A percentile compares a stretch with the other conserved stretches of the same genome.
These are phyloP conservation scores for Eupithecia vulgata DNA, from an alignment of 2,888 invertebrate genomes.

Conservation along the genomic window DNA sequence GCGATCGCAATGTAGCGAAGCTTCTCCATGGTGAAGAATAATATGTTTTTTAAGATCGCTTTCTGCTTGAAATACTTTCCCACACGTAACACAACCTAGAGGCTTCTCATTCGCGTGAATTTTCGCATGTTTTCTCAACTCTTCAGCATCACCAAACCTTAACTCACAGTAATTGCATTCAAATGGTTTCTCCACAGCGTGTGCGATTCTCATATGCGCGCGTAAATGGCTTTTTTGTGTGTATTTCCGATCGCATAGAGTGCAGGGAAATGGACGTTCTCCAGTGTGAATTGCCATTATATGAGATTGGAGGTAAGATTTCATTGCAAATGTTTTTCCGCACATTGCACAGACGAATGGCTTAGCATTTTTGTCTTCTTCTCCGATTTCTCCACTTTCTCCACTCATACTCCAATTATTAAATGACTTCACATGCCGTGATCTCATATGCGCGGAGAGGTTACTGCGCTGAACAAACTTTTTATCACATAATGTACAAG, in stretches of 20 bases:
- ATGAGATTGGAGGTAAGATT: conserved; percentile 27
- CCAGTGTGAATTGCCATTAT: conserved; percentile 31
- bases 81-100: not conserved
- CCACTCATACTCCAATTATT: conserved; percentile 12
- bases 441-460: conserved; percentile 18
- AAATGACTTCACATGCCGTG: not conserved
- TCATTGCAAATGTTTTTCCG: conserved; percentile 21
- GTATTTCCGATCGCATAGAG: conserved; percentile 27
- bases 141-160: conserved; percentile 22
- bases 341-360: conserved; percentile 21
- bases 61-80: conserved; percentile 10
- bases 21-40: conserved; percentile 9
- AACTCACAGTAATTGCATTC: conserved; percentile 22
- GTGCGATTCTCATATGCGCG: conserved; percentile 19
- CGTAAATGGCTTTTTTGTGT: conserved; percentile 30
- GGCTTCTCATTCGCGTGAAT: conserved; percentile 10
- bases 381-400: conserved; percentile 3
- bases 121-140: conserved; percentile 22
- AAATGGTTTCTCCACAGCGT: conserved; percentile 29
- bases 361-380: not conserved
- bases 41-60: conserved; percentile 16
- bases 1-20: conserved; percentile 6
- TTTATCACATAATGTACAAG: conserved; percentile 6
- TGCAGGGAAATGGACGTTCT: conserved; percentile 26
- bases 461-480: conserved; percentile 20